Percentiles rank a stretch among this genome's conserved stretches.
phyloP scores from a whole-genome alignment of 2,797 vertebrate genomes.

The Harpagifer antarcticus region DNA sequence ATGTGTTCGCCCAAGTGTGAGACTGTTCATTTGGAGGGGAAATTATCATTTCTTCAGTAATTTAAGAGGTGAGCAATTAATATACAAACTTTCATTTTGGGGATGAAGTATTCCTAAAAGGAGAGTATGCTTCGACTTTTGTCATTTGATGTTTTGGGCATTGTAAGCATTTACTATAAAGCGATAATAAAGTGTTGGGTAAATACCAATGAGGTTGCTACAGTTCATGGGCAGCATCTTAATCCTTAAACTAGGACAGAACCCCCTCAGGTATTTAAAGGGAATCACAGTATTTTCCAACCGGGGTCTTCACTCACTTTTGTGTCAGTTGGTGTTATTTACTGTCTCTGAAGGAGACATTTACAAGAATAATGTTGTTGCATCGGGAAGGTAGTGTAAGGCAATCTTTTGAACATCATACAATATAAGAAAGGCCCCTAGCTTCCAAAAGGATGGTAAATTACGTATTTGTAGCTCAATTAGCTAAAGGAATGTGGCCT shows the following conservation, averaged over 20 bases:
- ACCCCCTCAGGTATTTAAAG: not conserved
- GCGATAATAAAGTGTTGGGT: not conserved
- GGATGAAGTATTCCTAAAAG: not conserved
- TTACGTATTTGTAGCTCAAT: not conserved
- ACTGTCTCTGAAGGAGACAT: not conserved
- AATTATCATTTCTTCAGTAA: too few relatives aligned
- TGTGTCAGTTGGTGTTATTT: not conserved
- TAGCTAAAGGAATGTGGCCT: too few relatives aligned
- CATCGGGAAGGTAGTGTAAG: not conserved
- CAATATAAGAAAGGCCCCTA: not conserved
- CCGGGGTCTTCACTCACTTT: not conserved
- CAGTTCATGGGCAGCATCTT: not conserved
- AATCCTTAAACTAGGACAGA: not conserved
- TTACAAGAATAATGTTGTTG: not conserved
- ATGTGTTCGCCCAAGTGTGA: too few relatives aligned
- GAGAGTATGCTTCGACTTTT: not conserved
- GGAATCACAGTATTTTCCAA: not conserved
- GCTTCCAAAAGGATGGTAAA: not conserved
- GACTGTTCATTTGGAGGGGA: too few relatives aligned
- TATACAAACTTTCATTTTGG: too few relatives aligned
- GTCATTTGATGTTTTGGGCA: not conserved
- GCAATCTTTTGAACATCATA: conserved; percentile 8
- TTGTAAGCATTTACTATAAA: not conserved
- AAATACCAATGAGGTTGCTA: not conserved
- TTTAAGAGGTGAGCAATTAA: too few relatives aligned